Conservation (phyloP, 2,113 vertebrate genomes). For the Chaetops frenatus region DNA sequence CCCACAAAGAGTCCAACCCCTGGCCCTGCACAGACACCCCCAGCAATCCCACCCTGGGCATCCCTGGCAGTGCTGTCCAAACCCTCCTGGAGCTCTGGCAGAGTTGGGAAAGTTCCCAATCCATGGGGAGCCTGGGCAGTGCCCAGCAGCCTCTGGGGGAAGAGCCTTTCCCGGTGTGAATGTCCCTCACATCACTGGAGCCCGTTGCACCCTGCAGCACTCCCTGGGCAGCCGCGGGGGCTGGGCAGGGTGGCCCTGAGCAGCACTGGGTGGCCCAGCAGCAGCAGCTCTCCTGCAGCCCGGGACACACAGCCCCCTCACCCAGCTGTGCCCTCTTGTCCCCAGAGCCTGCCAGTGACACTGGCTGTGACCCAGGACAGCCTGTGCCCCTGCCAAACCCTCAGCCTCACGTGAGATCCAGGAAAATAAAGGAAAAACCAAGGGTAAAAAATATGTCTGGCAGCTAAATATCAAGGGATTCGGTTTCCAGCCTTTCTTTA, state of each 20-base stretch:
- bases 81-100: neutral
- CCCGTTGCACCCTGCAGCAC: fast-evolving
- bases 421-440: neutral
- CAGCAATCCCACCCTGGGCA: neutral
- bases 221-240: neutral
- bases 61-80: fast-evolving
- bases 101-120: too few relatives aligned
- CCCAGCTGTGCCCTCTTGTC: neutral
- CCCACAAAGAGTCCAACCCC: neutral
- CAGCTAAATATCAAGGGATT: neutral
- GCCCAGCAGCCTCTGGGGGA: too few relatives aligned
- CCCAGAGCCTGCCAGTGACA: fast-evolving
- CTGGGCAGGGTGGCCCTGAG: fast-evolving
- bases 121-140: too few relatives aligned
- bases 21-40: neutral
- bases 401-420: neutral
- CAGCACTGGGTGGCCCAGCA: neutral
- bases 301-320: fast-evolving
- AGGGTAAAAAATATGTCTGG: neutral
- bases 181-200: neutral
- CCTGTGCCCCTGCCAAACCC: neutral
- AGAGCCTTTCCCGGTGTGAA: fast-evolving
- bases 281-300: neutral
- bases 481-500: neutral
- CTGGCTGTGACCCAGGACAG: fast-evolving